Base-by-base conservation (phyloP, 30 jellyfish, hydroid and myxozoan genomes). In the Pseudorhiza aurosa region DNA sequence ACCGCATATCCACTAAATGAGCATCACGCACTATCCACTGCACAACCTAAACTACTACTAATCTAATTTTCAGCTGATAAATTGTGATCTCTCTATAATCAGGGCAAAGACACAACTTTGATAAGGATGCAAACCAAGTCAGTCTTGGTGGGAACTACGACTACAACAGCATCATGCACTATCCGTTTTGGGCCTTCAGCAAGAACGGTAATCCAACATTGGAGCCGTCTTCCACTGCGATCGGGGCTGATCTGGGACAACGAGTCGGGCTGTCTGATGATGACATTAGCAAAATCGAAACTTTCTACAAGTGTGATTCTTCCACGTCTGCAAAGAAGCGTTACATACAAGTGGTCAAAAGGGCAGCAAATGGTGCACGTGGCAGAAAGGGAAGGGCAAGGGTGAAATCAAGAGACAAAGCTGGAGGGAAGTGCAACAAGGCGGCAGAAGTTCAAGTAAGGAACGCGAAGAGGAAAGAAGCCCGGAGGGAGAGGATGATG, bases 151-250 rank as follows among this genome's bases (percentile, higher is more conserved):
- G 25, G 15, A 40, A 39, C 22, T 72, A 72, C 33, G 85, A 72
- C 70, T 72, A 46, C 42, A 32, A 50, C 63, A 72, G 85, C 39
- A 35, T 72, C 35, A 72, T 72, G 85, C 85, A 72, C 30, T 72
- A 44, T 24, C 74, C 74, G 0, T 18, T n/a, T 1, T 12, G 69
- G 36, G 85, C 85, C 4, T 72, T 46, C 35, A 24, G 46, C 24
- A 50, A 19, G 33, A 35, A 50, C 21, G 85, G 58, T 9, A 27
- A 2, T 46, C 65, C 51, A 21, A 69, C 83, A 4, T 21, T 31
- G 15, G 36, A 50, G 53, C 56, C 43, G 7, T 24, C 4, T 8
- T 58, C 32, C 14, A 8, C 28, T 44, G 40, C 32, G 4, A 19
- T 55, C 2, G 55, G 51, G 14, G 58, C 65, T 19, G 71, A 53